phyloP scores from a whole-genome alignment of 1,140 invertebrate species.

The Fragariocoptes setiger region DNA sequence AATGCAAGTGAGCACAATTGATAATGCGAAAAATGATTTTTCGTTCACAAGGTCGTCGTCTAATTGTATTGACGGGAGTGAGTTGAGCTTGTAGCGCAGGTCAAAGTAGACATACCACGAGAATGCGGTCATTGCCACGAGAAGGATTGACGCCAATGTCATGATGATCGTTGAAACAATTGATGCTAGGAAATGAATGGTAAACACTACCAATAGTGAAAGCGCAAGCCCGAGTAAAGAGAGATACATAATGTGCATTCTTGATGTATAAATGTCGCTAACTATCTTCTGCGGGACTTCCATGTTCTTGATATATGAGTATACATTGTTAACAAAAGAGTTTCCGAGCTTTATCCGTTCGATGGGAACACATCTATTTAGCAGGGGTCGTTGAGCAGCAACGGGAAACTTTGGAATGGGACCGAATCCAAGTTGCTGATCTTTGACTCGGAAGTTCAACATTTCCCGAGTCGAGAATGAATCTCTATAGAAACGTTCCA shows the following conservation, averaged over 20 bases:
- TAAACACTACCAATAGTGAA: slow-evolving; percentile 42
- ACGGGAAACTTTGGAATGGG: not conserved
- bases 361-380: slow-evolving; percentile 57
- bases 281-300: slow-evolving; percentile 54
- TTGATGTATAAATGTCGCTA: slow-evolving; percentile 50
- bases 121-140: slow-evolving; percentile 37
- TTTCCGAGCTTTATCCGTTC: slow-evolving; percentile 25
- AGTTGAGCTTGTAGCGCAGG: slow-evolving; percentile 32
- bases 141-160: slow-evolving; percentile 35
- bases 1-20: slow-evolving; percentile 53
- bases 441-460: too few relatives aligned
- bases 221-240: slow-evolving; percentile 45
- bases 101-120: slow-evolving; percentile 64
- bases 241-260: slow-evolving; percentile 39
- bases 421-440: not conserved
- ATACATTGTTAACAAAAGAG: slow-evolving; percentile 31
- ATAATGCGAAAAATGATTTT: slow-evolving; percentile 42
- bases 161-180: slow-evolving; percentile 58
- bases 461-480: slow-evolving; percentile 13
- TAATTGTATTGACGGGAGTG: slow-evolving; percentile 21
- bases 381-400: slow-evolving; percentile 23
- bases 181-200: slow-evolving; percentile 46
- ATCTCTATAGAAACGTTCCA: not conserved
- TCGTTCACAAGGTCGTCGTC: slow-evolving; percentile 45
- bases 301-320: slow-evolving; percentile 48